Evolutionary conservation across 2,888 invertebrate genomes (phyloP), one percentile per base, ranked within the genome.

Genomic region (Athetis lepigone): DNA sequence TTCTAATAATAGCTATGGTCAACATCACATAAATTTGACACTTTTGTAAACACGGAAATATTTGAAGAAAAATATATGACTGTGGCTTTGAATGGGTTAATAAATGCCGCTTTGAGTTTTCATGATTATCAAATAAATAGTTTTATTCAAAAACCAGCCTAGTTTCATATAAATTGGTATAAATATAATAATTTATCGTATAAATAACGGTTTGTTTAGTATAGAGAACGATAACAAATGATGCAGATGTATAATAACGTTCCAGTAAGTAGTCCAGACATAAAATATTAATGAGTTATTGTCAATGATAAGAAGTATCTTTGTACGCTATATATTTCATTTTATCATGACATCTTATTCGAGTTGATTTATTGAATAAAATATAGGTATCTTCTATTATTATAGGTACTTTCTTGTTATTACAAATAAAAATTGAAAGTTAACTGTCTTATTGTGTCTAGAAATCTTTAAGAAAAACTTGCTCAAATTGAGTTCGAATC

Each of bases 271-370:
- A 80, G 84, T 82, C 77, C 78, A 71, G 76, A 78, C 74, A 74
- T 86, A 77, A 76, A 77, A 81, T 81, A 69, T 77, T 80, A 77
- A 82, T 85, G 83, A 88, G 79, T 85, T 83, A 85, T 83, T 76
- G 73, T 70, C 52, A n/a, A 47, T 61, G 75, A 82, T 82, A 82
- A 82, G 71, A 56, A 65, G 47, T 63, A 69, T 69, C 69, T 50
- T 50, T 54, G 29, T 57, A 36, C 37, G 55, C 59, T 72, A 59
- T 76, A 70, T 68, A 77, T 79, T 67, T 64, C 19, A 19, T 65
- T 58, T 79, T 69, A 79, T 75, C 75, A 51, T 19, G 60, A 49
- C 58, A 49, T 45, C 51, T 56, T 43, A 52, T 40, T 63, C 40
- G 23, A 29, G 39, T 73, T 54, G 25, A 7, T 60, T 63, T 71